Base-by-base conservation (phyloP, 2,888 invertebrate species). In the Drosophila infuscata region DNA sequence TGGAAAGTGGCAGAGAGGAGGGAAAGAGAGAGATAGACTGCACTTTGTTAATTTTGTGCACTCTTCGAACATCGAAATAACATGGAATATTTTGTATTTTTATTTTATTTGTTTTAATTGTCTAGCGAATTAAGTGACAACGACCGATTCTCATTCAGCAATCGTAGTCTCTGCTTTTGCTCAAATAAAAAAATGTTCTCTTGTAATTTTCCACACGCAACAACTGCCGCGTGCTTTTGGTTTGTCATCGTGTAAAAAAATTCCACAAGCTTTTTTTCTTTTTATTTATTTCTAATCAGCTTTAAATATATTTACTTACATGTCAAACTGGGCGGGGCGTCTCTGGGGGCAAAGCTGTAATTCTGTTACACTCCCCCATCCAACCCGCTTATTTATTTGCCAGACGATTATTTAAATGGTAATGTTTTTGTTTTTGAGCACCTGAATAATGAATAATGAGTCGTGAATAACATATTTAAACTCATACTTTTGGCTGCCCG, bases 121-220 rank as follows among this genome's bases (percentile, higher is more conserved):
- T 35, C 56, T 61, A 54, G 29, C 66, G 12, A 25, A 9, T 6
- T 25, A 52, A 52, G 6, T n/a, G 54, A 33, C 33, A 32, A 52
- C 8, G 17, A 65, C 25, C 20, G 11, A 33, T 56, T 54, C 48
- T n/a, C 48, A 49, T 25, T 36, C 68, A 35, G 30, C 29, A 35
- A 20, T 30, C 54, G 1, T n/a, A 15, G 25, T 25, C 43, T 35
- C 15, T 17, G 56, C 38, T 49, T 29, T 38, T 33, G 15, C 15
- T 43, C 38, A 53, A 58, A 46, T 3, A 36, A 30, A 38, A 33
- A 61, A 56, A 59, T 43, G 48, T 60, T 52, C 61, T 63, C 53
- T 72, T 81, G 78, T 81, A 81, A 77, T 77, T 78, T 78, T 78
- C 78, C 78, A 77, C 64, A 60, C 64, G 35, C 30, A 6, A 9